phyloP scores from a whole-genome alignment of 2,113 vertebrate species.

The Vulpes ferrilata region DNA sequence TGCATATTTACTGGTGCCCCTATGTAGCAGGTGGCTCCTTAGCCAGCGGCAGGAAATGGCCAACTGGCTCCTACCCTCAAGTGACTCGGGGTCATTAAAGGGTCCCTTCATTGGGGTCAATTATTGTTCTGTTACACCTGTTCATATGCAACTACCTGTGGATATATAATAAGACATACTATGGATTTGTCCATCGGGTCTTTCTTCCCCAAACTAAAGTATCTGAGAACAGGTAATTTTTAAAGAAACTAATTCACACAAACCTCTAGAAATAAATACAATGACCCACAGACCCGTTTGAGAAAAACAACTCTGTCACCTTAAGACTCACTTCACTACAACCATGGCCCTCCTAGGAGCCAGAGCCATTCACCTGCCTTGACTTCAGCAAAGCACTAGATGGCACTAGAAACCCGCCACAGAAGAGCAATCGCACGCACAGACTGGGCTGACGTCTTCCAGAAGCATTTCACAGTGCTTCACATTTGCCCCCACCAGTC shows the following conservation, averaged over 20 bases:
- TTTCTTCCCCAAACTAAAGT: neutral
- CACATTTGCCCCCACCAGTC: neutral
- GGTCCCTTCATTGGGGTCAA: neutral
- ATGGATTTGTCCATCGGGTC: neutral
- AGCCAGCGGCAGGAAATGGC: neutral
- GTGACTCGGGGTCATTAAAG: neutral
- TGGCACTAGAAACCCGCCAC: slow-evolving; percentile 80
- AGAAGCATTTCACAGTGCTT: neutral
- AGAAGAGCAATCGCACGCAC: fast-evolving
- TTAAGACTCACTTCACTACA: neutral
- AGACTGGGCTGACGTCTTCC: fast-evolving
- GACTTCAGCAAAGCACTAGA: slow-evolving; percentile 55
- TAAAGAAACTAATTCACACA: neutral
- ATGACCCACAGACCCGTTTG: neutral
- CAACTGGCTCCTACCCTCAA: no score
- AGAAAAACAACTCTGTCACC: neutral
- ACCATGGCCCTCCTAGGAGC: fast-evolving
- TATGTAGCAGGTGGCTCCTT: neutral
- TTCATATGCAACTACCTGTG: neutral
- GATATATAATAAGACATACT: neutral
- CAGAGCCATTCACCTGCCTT: neutral
- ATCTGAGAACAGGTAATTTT: neutral
- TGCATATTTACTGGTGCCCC: fast-evolving
- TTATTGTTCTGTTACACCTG: neutral
- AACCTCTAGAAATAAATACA: neutral